A percentile compares a stretch with the other conserved stretches of the same genome.
Conservation (phyloP, 2,113 vertebrate genomes). For the Pipa parva region DNA sequence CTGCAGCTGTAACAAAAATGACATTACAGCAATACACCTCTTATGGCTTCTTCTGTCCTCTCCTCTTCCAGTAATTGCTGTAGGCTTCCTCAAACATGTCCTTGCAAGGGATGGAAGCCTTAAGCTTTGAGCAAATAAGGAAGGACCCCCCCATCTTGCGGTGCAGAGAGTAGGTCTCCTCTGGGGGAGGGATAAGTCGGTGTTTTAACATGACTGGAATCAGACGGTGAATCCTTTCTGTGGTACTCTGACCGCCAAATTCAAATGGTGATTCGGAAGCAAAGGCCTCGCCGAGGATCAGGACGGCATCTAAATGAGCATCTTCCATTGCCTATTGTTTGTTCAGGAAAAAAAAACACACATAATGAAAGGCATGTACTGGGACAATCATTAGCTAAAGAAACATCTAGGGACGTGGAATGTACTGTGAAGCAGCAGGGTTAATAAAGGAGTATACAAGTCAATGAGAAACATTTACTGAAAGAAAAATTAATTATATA, state of each 20-base stretch:
- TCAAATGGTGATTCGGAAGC: constrained; percentile 74
- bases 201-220: constrained; percentile 94
- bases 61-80: constrained; percentile 71
- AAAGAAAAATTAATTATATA: too few relatives aligned
- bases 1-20: constrained; percentile 30
- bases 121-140: constrained; percentile 92
- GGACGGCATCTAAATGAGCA: constrained; percentile 90
- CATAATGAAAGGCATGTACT: too few relatives aligned
- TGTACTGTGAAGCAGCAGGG: too few relatives aligned
- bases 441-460: too few relatives aligned
- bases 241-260: constrained; percentile 88
- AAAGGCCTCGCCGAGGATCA: constrained; percentile 95
- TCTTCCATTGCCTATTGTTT: constrained; percentile 91
- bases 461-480: too few relatives aligned
- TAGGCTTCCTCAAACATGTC: constrained; percentile 84
- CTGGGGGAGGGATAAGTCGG: constrained; percentile 84
- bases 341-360: too few relatives aligned
- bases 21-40: neutral
- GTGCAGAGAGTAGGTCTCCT: constrained; percentile 96
- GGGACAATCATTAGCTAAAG: too few relatives aligned
- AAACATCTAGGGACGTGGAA: neutral
- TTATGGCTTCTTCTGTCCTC: constrained; percentile 45
- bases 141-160: constrained; percentile 98
- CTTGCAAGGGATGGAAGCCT: constrained; percentile 81
- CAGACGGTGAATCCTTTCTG: constrained; percentile 88